phyloP scores from a whole-genome alignment of 64 coral and sea anemone species.

The Montipora efflorescens region DNA sequence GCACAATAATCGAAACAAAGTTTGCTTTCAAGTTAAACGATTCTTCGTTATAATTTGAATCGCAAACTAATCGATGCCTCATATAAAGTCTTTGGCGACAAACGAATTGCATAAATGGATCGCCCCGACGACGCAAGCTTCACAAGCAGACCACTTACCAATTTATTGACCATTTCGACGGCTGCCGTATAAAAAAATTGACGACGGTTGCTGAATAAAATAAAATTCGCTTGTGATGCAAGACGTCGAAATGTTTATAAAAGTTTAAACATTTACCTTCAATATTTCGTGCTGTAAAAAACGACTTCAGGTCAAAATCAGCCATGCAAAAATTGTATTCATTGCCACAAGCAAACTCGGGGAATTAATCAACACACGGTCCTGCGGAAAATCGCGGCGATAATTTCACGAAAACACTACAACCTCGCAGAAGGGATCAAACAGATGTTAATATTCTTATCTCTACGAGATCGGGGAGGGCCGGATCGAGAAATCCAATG shows the following conservation, averaged over 20 bases:
- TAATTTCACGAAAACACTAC: constrained; percentile 5
- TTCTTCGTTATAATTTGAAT: not conserved
- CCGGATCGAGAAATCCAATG: constrained; percentile 17
- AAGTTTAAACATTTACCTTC: constrained; percentile 51
- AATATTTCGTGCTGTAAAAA: not conserved
- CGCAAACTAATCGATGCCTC: not conserved
- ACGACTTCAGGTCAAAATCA: not conserved
- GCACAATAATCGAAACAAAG: no score
- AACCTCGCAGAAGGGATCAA: not conserved
- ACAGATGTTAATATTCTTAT: constrained; percentile 38
- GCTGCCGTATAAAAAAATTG: not conserved
- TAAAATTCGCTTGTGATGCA: not conserved
- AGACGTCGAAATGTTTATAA: constrained; percentile 16
- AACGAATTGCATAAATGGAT: no score
- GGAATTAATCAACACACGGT: not conserved
- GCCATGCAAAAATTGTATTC: not conserved
- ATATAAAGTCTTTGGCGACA: not conserved
- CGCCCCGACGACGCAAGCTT: no score
- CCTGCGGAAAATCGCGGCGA: not conserved
- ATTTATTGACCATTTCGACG: not conserved
- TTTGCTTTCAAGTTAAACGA: no score
- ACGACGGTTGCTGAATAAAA: not conserved
- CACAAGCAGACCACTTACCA: not conserved
- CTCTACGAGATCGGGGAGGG: constrained; percentile 14
- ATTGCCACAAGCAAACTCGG: no score